phyloP scores from a whole-genome alignment of 2,797 vertebrate genomes.

The Silurus lanzhouensis region DNA sequence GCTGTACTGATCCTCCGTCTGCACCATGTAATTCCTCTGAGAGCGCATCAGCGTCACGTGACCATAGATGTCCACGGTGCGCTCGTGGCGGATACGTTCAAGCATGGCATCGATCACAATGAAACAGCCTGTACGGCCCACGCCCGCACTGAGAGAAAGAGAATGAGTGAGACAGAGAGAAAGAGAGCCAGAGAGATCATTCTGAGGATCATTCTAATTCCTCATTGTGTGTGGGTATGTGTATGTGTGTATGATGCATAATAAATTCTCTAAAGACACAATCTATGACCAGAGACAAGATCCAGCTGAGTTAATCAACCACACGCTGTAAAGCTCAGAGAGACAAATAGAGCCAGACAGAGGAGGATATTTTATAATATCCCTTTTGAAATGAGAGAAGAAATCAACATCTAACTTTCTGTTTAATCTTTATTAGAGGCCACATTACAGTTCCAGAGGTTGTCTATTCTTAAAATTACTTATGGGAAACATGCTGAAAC shows the following conservation, averaged over 20 bases:
- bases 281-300: slow-evolving; percentile 8
- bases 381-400: not conserved
- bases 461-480: slow-evolving; percentile 16
- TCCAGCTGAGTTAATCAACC: slow-evolving; percentile 32
- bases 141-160: slow-evolving; percentile 81
- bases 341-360: slow-evolving; percentile 9
- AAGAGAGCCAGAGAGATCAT: slow-evolving; percentile 1
- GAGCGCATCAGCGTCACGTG: slow-evolving; percentile 97
- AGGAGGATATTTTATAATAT: not conserved
- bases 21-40: slow-evolving; percentile 99
- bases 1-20: slow-evolving; percentile 98
- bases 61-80: slow-evolving; percentile 93
- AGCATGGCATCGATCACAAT: slow-evolving; percentile 97
- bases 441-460: not conserved
- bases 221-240: not conserved
- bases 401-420: slow-evolving; percentile 29
- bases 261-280: slow-evolving; percentile 20
- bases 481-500: not conserved
- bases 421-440: slow-evolving; percentile 27
- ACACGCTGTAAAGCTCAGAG: not conserved
- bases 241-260: not conserved
- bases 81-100: slow-evolving; percentile 93
- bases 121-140: slow-evolving; percentile 94
- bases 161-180: not conserved
- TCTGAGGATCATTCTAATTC: slow-evolving; percentile 1